Evolutionary conservation across 2,888 invertebrate species (phyloP).

Genomic region (Melinaea menophilus): DNA sequence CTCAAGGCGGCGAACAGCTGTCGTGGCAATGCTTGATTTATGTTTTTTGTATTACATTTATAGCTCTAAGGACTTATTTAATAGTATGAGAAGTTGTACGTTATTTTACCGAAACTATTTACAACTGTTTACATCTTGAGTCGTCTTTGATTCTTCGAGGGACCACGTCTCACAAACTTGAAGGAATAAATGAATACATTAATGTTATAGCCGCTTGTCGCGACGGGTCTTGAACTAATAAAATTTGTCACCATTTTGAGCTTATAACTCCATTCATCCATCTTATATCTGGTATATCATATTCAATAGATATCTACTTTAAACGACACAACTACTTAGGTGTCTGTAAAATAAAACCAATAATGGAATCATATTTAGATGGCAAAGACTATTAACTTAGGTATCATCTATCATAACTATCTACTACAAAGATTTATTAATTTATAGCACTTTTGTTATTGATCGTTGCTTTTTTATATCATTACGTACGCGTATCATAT

Average conservation of each 20-base stretch:
- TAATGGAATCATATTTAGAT: too few relatives aligned
- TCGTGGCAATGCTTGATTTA: conserved; percentile 22
- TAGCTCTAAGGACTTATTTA: too few relatives aligned
- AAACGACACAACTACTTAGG: too few relatives aligned
- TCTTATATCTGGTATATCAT: not conserved
- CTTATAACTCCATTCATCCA: not conserved
- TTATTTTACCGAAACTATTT: not conserved
- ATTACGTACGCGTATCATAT: too few relatives aligned
- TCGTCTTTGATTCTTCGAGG: not conserved
- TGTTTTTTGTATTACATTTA: too few relatives aligned
- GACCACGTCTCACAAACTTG: not conserved
- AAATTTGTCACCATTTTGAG: conserved; percentile 13
- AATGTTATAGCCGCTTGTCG: conserved; percentile 6
- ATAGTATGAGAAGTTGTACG: not conserved
- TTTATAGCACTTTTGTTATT: too few relatives aligned
- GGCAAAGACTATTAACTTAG: too few relatives aligned
- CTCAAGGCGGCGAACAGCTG: conserved; percentile 55
- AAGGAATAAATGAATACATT: conserved; percentile 11
- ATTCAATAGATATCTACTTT: too few relatives aligned
- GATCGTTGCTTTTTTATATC: too few relatives aligned
- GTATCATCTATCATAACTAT: too few relatives aligned
- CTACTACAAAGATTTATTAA: too few relatives aligned
- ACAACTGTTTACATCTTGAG: not conserved
- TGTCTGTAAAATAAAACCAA: too few relatives aligned
- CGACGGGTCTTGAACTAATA: conserved; percentile 23